phyloP scores from a whole-genome alignment of 2,888 invertebrate genomes.

The Eupelmus urozonus region DNA sequence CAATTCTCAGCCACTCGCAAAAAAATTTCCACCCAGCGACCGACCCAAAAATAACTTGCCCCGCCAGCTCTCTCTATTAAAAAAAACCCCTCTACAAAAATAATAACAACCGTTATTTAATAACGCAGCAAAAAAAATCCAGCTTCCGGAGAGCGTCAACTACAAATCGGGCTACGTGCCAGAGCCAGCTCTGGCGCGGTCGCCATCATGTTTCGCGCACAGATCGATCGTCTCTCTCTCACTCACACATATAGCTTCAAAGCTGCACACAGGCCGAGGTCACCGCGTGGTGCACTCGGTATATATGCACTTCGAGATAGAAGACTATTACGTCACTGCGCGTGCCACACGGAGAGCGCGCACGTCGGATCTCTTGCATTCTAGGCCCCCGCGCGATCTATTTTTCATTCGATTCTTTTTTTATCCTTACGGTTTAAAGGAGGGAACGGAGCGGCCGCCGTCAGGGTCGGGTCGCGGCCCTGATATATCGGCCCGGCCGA shows the following conservation, averaged over 20 bases:
- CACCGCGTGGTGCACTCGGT: slow-evolving; percentile 14
- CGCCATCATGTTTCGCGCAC: slow-evolving; percentile 26
- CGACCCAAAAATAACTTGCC: background rate
- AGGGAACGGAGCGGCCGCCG: too few relatives aligned
- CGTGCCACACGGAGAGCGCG: background rate
- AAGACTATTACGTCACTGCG: slow-evolving; percentile 31
- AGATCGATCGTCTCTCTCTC: slow-evolving; percentile 11
- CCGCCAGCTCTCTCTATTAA: too few relatives aligned
- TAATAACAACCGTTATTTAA: too few relatives aligned
- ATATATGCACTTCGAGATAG: background rate
- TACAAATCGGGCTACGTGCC: slow-evolving; percentile 32
- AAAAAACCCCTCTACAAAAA: too few relatives aligned
- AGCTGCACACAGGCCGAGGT: background rate
- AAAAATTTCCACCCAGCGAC: too few relatives aligned
- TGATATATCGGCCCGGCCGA: too few relatives aligned
- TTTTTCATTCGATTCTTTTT: slow-evolving; percentile 18
- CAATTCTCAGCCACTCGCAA: too few relatives aligned
- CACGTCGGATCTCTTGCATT: slow-evolving; percentile 14
- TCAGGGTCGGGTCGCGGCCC: slow-evolving; percentile 37
- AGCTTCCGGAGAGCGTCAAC: background rate
- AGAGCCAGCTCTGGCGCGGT: background rate
- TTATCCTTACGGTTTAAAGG: background rate
- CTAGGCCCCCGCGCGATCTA: slow-evolving; percentile 22
- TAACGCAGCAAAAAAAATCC: background rate
- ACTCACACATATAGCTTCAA: background rate